phyloP scores from a whole-genome alignment of 53 echinoderm and acorn worm genomes.

The Apostichopus leukothele region DNA sequence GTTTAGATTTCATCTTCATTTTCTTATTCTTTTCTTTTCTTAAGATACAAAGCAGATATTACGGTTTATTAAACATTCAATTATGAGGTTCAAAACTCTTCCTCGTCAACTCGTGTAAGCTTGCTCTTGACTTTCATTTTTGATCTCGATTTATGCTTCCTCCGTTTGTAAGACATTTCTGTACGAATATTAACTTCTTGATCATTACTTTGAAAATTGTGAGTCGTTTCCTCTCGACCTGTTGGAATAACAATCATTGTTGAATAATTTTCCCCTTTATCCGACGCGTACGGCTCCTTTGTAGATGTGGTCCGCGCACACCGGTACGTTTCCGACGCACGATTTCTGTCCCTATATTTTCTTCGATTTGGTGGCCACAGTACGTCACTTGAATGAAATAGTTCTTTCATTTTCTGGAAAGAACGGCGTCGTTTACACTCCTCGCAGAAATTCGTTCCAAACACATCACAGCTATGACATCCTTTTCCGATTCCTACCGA shows the following conservation, averaged over 20 bases:
- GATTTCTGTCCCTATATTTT: not conserved
- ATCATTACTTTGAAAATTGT: not conserved
- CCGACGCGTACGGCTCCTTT: not conserved
- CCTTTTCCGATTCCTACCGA: conserved; percentile 17
- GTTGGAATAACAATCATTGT: not conserved
- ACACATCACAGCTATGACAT: conserved; percentile 16
- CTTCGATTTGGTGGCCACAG: not conserved
- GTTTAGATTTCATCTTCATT: too few relatives aligned
- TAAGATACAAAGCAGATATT: too few relatives aligned
- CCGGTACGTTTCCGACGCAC: not conserved
- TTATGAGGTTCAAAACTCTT: not conserved
- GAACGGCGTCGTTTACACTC: not conserved
- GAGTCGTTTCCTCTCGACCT: not conserved
- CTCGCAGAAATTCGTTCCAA: conserved; percentile 1
- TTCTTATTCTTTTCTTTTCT: too few relatives aligned
- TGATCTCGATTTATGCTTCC: not conserved
- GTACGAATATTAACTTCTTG: not conserved
- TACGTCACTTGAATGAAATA: not conserved
- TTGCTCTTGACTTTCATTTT: not conserved
- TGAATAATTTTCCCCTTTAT: not conserved
- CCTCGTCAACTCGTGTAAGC: not conserved
- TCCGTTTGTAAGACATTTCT: not conserved
- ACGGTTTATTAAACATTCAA: too few relatives aligned
- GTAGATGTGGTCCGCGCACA: not conserved
- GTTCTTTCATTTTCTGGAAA: not conserved